Conservation (phyloP, 2,888 invertebrate species). For the Morinoia aosen region DNA sequence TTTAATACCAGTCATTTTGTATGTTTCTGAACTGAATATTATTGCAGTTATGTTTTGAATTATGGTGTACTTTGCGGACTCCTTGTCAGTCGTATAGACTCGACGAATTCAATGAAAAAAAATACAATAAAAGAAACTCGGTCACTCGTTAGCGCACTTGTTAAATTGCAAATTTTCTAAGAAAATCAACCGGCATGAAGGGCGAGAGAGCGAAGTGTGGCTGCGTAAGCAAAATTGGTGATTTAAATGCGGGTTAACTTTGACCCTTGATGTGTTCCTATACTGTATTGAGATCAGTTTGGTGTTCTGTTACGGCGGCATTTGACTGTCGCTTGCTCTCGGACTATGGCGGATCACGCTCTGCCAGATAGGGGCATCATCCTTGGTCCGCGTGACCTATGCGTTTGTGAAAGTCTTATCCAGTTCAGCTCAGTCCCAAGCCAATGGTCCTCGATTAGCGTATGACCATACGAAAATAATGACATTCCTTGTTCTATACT, state of each 20-base stretch:
- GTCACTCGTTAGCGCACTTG: not conserved
- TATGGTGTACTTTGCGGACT: too few relatives aligned
- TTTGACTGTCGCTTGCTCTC: not conserved
- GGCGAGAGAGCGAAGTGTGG: too few relatives aligned
- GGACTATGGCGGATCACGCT: not conserved
- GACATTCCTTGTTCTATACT: not conserved
- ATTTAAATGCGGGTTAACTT: not conserved
- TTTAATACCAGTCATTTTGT: too few relatives aligned
- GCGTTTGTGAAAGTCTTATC: not conserved
- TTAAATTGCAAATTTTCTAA: not conserved
- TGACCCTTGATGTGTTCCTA: not conserved
- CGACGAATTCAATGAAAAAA: too few relatives aligned
- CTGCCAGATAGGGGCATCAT: not conserved
- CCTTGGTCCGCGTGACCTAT: not conserved
- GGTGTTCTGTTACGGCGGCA: not conserved
- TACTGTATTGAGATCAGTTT: not conserved
- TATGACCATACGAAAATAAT: not conserved
- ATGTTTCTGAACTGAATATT: too few relatives aligned
- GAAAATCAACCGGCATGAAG: not conserved
- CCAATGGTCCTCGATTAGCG: not conserved
- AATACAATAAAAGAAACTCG: not conserved
- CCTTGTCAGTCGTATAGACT: too few relatives aligned
- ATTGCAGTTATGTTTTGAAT: too few relatives aligned
- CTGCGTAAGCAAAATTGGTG: not conserved
- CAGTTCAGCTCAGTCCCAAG: not conserved